These are phyloP conservation scores for Umimayanthus chanpuru DNA, from an alignment of 92 coral and sea anemone species.

Conservation along the genomic window DNA sequence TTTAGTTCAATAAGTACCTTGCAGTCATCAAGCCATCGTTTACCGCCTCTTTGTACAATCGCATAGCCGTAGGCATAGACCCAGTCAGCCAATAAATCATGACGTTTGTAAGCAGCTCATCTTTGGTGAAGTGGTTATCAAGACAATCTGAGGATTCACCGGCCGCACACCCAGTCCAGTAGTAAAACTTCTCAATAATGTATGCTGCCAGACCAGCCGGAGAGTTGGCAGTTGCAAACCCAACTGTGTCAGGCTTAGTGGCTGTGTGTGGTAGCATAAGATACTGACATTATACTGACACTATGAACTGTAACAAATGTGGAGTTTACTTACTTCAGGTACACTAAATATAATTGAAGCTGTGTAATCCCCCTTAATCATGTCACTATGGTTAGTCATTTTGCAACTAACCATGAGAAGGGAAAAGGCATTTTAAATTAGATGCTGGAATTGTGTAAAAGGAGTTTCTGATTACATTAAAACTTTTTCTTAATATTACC, in stretches of 20 bases:
- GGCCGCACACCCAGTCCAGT: conserved; percentile 70
- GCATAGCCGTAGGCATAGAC: conserved; percentile 77
- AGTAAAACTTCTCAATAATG: conserved; percentile 76
- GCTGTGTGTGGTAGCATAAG: conserved; percentile 39
- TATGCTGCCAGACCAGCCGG: conserved; percentile 91
- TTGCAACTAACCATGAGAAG: no score
- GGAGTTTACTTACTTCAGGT: no score
- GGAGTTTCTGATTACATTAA: no score
- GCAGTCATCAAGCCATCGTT: not conserved
- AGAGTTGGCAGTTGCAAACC: conserved; percentile 76
- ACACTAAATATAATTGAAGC: no score
- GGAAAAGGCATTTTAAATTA: no score
- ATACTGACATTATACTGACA: no score
- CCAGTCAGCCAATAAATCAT: conserved; percentile 91
- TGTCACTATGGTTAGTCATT: no score
- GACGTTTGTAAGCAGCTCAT: conserved; percentile 78
- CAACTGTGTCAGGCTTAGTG: conserved; percentile 79
- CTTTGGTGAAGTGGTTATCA: conserved; percentile 75
- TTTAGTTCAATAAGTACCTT: not conserved
- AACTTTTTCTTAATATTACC: no score
- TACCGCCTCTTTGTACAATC: conserved; percentile 69
- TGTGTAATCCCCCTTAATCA: no score
- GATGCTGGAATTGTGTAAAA: no score
- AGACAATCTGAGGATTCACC: conserved; percentile 68
- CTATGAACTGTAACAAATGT: no score